Conservation (phyloP, 2,888 invertebrate genomes). For the Chelonus formosanus region DNA sequence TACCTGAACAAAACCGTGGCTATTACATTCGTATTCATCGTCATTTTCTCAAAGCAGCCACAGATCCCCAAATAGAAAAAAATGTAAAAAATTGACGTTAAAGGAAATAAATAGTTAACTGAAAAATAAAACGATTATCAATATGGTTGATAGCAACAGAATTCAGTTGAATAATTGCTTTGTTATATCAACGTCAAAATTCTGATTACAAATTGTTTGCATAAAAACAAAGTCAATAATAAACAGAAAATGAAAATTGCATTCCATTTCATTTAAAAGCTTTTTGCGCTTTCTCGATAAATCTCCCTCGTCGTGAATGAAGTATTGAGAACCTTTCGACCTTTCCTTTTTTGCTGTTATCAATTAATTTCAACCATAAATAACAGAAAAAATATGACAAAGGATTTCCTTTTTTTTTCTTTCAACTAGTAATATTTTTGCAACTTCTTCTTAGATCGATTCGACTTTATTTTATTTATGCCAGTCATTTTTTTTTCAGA, state of each 20-base stretch:
- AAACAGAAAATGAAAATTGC: slow-evolving; percentile 8
- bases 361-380: slow-evolving; percentile 6
- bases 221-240: slow-evolving; percentile 4
- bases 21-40: slow-evolving; percentile 3
- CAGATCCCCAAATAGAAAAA: neutral
- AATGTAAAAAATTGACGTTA: neutral
- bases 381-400: slow-evolving; percentile 9
- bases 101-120: neutral
- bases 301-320: neutral
- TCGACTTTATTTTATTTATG: neutral
- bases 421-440: neutral
- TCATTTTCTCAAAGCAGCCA: too few species aligned
- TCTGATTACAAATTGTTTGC: slow-evolving; percentile 9
- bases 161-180: slow-evolving; percentile 6
- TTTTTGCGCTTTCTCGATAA: neutral
- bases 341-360: neutral
- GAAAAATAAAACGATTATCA: slow-evolving; percentile 7
- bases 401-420: slow-evolving; percentile 1
- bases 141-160: neutral
- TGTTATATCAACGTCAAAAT: slow-evolving; percentile 3
- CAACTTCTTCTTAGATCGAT: too few species aligned
- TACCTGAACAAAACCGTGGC: slow-evolving; percentile 10
- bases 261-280: slow-evolving; percentile 4
- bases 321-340: slow-evolving; percentile 7
- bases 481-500: neutral